These are phyloP conservation scores for Lynx canadensis DNA, from an alignment of 2,113 vertebrate species.

Conservation along the genomic window DNA sequence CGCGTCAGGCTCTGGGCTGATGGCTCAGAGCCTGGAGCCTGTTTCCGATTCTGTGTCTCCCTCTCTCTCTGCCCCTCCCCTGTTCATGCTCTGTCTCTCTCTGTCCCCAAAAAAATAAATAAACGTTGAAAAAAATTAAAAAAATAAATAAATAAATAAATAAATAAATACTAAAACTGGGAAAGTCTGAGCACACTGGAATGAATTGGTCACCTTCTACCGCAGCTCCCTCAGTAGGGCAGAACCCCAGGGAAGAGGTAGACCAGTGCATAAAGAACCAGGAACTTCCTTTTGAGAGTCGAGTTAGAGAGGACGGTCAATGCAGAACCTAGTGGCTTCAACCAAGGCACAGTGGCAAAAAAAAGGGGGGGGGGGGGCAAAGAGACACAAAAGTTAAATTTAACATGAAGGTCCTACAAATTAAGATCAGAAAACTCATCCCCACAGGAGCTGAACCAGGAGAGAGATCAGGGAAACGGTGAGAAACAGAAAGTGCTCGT, in stretches of 20 bases:
- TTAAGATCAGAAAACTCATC: not conserved
- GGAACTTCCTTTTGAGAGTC: not conserved
- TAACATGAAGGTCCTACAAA: not conserved
- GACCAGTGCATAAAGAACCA: not conserved
- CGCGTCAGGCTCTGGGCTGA: too few species aligned
- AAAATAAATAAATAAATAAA: too few species aligned
- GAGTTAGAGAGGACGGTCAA: not conserved
- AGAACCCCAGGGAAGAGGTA: not conserved
- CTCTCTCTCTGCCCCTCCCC: too few species aligned
- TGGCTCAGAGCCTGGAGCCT: too few species aligned
- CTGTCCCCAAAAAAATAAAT: too few species aligned
- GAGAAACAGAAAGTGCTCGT: not conserved
- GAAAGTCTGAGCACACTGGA: not conserved
- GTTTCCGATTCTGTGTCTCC: too few species aligned
- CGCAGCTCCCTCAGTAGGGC: not conserved
- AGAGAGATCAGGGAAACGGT: not conserved
- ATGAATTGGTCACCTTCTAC: rapidly evolving
- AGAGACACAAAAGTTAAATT: not conserved
- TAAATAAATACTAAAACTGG: not conserved
- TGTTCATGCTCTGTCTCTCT: too few species aligned
- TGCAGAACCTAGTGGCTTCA: not conserved
- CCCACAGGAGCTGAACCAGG: not conserved
- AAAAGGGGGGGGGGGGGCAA: not conserved
- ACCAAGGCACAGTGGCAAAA: not conserved
- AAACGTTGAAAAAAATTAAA: too few species aligned